These are phyloP conservation scores for Diploscapter pachys DNA, from an alignment of 1,140 invertebrate genomes.

Conservation along the genomic window DNA sequence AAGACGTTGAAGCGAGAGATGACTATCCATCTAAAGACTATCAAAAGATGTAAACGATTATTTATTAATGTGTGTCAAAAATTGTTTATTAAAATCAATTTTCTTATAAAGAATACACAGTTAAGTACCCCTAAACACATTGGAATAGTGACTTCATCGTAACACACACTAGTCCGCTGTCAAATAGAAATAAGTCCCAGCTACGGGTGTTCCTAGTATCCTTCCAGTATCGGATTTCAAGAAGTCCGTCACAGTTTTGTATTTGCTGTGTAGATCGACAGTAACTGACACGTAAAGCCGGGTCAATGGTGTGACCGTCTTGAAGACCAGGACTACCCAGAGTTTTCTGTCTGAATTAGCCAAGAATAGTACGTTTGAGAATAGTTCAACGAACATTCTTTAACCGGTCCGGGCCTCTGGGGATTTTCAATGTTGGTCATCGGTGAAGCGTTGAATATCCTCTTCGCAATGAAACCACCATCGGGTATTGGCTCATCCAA, in stretches of 20 bases:
- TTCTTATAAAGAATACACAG: no score
- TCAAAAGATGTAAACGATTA: no score
- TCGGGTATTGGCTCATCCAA: slow-evolving; percentile 38
- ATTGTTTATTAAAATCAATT: no score
- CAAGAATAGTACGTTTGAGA: background rate
- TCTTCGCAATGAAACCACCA: slow-evolving; percentile 38
- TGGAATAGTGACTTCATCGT: no score
- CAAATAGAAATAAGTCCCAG: slow-evolving; percentile 36
- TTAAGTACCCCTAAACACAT: no score
- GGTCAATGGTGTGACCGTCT: slow-evolving; percentile 30
- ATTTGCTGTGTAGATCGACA: slow-evolving; percentile 32
- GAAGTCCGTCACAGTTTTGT: slow-evolving; percentile 33
- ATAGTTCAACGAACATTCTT: slow-evolving; percentile 30
- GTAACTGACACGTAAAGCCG: slow-evolving; percentile 32
- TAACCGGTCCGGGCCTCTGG: slow-evolving; percentile 20
- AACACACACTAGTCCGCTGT: background rate
- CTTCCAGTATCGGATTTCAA: slow-evolving; percentile 34
- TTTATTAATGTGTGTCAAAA: no score
- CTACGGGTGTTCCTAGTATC: slow-evolving; percentile 32
- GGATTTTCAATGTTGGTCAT: slow-evolving; percentile 36
- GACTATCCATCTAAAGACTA: no score
- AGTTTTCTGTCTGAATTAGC: slow-evolving; percentile 28
- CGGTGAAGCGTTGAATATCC: slow-evolving; percentile 29
- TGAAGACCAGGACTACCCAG: slow-evolving; percentile 36
- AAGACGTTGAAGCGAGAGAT: no score